phyloP scores from a whole-genome alignment of 2,113 vertebrate genomes.

The Dipodomys merriami region DNA sequence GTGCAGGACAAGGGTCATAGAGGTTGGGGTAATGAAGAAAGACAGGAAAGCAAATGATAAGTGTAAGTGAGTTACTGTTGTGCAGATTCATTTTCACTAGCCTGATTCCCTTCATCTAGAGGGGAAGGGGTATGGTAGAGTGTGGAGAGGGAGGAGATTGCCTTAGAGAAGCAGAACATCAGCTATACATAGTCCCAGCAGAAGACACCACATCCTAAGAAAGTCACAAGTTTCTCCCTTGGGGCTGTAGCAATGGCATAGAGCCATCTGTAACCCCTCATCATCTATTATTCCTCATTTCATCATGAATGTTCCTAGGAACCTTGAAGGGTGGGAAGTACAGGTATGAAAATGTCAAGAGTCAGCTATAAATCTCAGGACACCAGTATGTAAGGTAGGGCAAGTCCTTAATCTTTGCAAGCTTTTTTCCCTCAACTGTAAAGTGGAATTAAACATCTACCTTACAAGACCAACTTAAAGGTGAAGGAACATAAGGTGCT shows the following conservation, averaged over 20 bases:
- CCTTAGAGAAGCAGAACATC: no score
- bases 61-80: not conserved
- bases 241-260: not conserved
- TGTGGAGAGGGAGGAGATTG: not conserved
- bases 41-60: not conserved
- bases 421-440: slow-evolving; percentile 2
- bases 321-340: not conserved
- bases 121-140: not conserved
- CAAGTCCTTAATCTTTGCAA: not conserved
- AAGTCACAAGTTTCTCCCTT: not conserved
- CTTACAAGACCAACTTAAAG: not conserved
- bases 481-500: not conserved
- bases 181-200: no score
- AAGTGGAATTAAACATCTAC: slow-evolving; percentile 15
- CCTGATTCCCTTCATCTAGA: not conserved
- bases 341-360: not conserved
- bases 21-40: not conserved
- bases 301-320: not conserved
- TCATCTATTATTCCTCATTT: not conserved
- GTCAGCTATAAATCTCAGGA: not conserved
- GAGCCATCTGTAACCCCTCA: not conserved
- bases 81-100: not conserved
- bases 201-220: not conserved
- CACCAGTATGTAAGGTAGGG: not conserved
- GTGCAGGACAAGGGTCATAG: not conserved